Evolutionary conservation across 2,888 invertebrate species (phyloP).

Genomic region (Platypus cylindrus): DNA sequence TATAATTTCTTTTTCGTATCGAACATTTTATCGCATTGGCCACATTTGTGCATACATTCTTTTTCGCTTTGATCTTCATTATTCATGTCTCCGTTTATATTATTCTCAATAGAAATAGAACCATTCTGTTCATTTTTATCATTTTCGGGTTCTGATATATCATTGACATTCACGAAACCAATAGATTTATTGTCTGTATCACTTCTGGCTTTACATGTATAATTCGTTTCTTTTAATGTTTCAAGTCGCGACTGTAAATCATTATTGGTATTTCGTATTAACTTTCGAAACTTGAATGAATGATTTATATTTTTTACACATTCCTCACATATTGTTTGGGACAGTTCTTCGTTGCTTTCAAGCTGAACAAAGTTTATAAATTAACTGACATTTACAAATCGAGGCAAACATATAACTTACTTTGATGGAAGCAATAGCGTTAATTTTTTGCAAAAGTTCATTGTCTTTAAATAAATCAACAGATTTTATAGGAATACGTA

Average conservation of each 20-base stretch:
- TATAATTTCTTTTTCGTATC: conserved; percentile 15
- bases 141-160: conserved; percentile 3
- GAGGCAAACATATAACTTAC: too few species aligned
- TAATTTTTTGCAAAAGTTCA: conserved; percentile 21
- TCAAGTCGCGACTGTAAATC: conserved; percentile 19
- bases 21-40: conserved; percentile 21
- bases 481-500: conserved; percentile 15
- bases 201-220: conserved; percentile 12
- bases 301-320: conserved; percentile 23
- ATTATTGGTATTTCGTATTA: conserved; percentile 22
- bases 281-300: conserved; percentile 24
- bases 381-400: too few species aligned
- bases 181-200: conserved; percentile 8
- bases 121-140: conserved; percentile 7
- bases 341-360: conserved; percentile 16
- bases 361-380: too few species aligned
- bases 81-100: too few species aligned
- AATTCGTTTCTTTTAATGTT: conserved; percentile 15
- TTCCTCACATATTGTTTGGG: conserved; percentile 24
- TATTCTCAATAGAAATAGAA: conserved; percentile 3
- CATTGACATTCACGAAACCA: not conserved
- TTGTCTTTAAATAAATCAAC: conserved; percentile 15
- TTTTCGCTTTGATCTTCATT: too few species aligned
- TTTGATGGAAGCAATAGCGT: conserved; percentile 22
- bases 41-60: conserved; percentile 17